Base-by-base conservation (phyloP, 2,888 invertebrate genomes). In the Helleia helle region DNA sequence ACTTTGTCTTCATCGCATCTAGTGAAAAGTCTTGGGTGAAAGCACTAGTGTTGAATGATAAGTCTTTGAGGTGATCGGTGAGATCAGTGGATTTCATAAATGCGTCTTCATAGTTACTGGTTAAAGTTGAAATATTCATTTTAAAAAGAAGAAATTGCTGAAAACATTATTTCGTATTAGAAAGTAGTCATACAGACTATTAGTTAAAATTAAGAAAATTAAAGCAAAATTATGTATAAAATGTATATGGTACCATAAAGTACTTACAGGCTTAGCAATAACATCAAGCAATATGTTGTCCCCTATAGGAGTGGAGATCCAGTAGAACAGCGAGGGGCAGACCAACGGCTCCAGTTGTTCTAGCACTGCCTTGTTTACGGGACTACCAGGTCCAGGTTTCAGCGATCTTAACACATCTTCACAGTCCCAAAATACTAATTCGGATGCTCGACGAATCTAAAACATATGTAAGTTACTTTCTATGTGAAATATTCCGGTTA, bases 111-210 rank as follows among this genome's bases (percentile, higher is more conserved):
- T 61, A 83, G 2, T 54, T 62, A 43, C 84, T 81, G 0, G 65
- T 67, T 11, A 77, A 43, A 22, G 74, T 66, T 44, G 59, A 47
- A 3, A 61, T 66, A 18, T 59, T 59, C 9, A 68, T 51, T 0
- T 64, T 70, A 50, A 66, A 84, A 49, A 80, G 68, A 45, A 61
- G 72, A 43, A 75, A 77, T 80, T 84, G 80, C 84, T 84, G 67
- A 8, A 74, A 75, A 40, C 2, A 27, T 28, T n/a, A n/a, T n/a
- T n/a, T n/a, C n/a, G n/a, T n/a, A n/a, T n/a, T n/a, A n/a, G n/a
- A n/a, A n/a, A n/a, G n/a, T n/a, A n/a, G n/a, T n/a, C n/a, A n/a
- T n/a, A n/a, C n/a, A n/a, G n/a, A n/a, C n/a, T n/a, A n/a, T n/a
- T n/a, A n/a, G n/a, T n/a, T n/a, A n/a, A n/a, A n/a, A n/a, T n/a